Conservation (phyloP, 2,113 vertebrate species). For the Indicator indicator region DNA sequence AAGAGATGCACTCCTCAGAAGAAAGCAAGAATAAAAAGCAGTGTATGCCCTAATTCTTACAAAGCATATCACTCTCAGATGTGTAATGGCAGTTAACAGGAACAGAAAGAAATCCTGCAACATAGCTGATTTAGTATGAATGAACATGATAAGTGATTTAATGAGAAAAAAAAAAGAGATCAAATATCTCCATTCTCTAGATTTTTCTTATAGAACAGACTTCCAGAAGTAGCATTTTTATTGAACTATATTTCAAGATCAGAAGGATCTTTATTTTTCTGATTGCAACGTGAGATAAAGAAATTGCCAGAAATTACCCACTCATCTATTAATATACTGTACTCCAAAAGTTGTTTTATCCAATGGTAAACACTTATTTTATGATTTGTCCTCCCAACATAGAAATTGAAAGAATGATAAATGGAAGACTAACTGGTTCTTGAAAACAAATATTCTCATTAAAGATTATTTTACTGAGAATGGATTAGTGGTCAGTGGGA, state of each 20-base stretch:
- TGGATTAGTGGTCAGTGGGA: background rate
- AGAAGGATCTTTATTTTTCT: background rate
- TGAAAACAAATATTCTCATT: background rate
- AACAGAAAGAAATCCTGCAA: background rate
- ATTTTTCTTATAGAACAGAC: background rate
- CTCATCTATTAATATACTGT: background rate
- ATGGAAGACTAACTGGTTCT: background rate
- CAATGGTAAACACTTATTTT: background rate
- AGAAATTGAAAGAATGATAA: background rate
- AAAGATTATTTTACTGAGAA: background rate
- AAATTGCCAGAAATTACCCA: background rate
- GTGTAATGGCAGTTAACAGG: background rate
- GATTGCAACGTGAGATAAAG: background rate
- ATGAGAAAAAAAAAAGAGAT: background rate
- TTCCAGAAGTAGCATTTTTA: background rate
- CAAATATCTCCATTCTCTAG: background rate
- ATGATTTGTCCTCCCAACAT: background rate
- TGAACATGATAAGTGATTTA: background rate
- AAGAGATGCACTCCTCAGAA: background rate
- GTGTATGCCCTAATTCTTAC: background rate
- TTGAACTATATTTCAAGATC: background rate
- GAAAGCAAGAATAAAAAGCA: background rate
- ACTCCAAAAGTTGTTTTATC: background rate
- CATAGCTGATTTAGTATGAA: background rate
- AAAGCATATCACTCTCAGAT: background rate